Percentiles rank a stretch among this genome's conserved stretches.
phyloP scores from a whole-genome alignment of 1,140 invertebrate species.

The Heliconius nattereri region DNA sequence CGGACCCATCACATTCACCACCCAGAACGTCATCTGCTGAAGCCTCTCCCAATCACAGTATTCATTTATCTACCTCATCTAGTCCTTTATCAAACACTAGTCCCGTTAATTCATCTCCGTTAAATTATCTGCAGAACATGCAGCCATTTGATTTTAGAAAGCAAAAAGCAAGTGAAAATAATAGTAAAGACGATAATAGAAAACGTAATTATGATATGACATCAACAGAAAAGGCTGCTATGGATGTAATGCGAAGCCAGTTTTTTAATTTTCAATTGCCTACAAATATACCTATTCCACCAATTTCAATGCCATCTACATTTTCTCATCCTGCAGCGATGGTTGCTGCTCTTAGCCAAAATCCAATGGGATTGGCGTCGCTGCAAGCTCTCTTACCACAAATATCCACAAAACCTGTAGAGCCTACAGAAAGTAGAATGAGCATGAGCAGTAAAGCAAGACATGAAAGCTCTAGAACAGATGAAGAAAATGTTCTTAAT shows the following conservation, averaged over 20 bases:
- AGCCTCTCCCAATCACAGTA: conserved; percentile 62
- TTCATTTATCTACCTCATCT: conserved; percentile 71
- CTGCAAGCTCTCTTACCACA: conserved; percentile 73
- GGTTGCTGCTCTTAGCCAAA: conserved; percentile 79
- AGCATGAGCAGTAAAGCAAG: conserved; percentile 48
- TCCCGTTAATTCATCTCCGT: conserved; percentile 86
- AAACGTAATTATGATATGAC: conserved; percentile 74
- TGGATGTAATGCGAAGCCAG: conserved; percentile 83
- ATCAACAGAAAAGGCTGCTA: conserved; percentile 72
- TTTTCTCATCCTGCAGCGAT: conserved; percentile 82
- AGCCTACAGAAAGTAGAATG: conserved; percentile 53
- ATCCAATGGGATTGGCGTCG: conserved; percentile 74
- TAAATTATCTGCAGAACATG: conserved; percentile 96
- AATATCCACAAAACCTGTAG: conserved; percentile 64
- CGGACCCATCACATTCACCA: conserved; percentile 52
- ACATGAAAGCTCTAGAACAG: conserved; percentile 81
- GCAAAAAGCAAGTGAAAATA: conserved; percentile 56
- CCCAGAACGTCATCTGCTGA: conserved; percentile 61
- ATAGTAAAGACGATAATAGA: conserved; percentile 67
- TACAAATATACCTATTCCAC: conserved; percentile 84
- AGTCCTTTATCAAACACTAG: conserved; percentile 78
- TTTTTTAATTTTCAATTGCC: conserved; percentile 82
- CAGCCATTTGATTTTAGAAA: conserved; percentile 96
- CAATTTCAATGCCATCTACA: conserved; percentile 74
- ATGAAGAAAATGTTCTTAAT: conserved; percentile 88